phyloP scores from a whole-genome alignment of 2,888 invertebrate genomes.

The Drosophila yooni region DNA sequence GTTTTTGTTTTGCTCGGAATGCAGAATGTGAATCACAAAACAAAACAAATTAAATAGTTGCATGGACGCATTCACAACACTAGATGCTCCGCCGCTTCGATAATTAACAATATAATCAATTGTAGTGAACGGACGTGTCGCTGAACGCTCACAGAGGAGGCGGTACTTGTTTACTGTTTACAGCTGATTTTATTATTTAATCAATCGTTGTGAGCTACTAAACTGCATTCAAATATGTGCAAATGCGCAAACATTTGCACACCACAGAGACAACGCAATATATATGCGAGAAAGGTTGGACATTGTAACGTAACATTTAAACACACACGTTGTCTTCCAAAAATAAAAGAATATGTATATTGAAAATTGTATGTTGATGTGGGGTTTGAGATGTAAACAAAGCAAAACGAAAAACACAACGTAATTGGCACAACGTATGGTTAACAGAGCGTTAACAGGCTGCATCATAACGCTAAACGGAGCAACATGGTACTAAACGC shows the following conservation, averaged over 20 bases:
- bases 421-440: conserved; percentile 12
- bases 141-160: background rate
- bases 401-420: conserved; percentile 29
- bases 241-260: conserved; percentile 10
- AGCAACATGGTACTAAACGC: conserved; percentile 28
- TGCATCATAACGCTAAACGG: conserved; percentile 29
- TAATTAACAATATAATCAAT: background rate
- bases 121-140: background rate
- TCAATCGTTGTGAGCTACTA: conserved; percentile 15
- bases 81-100: background rate
- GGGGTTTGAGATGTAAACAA: conserved; percentile 46
- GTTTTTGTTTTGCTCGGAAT: conserved; percentile 61
- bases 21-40: conserved; percentile 44
- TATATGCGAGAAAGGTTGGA: conserved; percentile 1
- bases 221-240: conserved; percentile 6
- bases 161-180: background rate
- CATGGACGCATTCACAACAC: conserved; percentile 8
- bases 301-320: conserved; percentile 21
- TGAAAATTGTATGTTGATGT: conserved; percentile 36
- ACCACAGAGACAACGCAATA: conserved; percentile 11
- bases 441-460: conserved; percentile 27
- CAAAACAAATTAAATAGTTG: conserved; percentile 31
- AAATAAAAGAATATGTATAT: conserved; percentile 48
- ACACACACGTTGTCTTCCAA: conserved; percentile 26
- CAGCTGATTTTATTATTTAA: conserved; percentile 31